phyloP scores from a whole-genome alignment of 2,888 invertebrate genomes.

The Dryococelus australis region DNA sequence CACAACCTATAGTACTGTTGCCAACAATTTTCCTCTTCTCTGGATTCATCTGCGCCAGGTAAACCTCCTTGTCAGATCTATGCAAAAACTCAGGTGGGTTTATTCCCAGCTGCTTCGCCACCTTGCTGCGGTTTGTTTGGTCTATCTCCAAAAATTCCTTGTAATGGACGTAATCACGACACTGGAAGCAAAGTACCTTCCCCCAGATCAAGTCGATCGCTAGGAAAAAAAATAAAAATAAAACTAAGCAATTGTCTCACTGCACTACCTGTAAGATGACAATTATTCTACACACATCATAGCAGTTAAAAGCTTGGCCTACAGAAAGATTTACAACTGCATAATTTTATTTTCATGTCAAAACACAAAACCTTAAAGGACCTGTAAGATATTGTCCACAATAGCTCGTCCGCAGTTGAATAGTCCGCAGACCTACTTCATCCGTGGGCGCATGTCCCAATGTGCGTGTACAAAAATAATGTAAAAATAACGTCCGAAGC shows the following conservation, averaged over 20 bases:
- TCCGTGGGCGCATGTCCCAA: too few species aligned
- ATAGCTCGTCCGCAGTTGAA: too few species aligned
- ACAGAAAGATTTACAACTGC: not conserved
- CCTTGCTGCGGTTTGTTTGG: slow-evolving; percentile 56
- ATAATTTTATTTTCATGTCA: too few species aligned
- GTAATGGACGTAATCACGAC: slow-evolving; percentile 93
- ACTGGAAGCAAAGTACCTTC: slow-evolving; percentile 87
- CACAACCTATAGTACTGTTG: slow-evolving; percentile 75
- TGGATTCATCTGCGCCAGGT: slow-evolving; percentile 76
- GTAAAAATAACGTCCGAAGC: too few species aligned
- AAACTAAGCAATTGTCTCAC: not conserved
- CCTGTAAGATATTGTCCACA: too few species aligned
- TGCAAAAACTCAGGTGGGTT: slow-evolving; percentile 55
- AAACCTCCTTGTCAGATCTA: slow-evolving; percentile 50
- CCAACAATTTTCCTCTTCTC: slow-evolving; percentile 81
- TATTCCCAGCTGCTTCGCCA: slow-evolving; percentile 35
- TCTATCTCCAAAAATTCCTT: slow-evolving; percentile 65
- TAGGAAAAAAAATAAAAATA: slow-evolving; percentile 46
- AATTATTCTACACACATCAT: not conserved
- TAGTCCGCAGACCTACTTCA: too few species aligned
- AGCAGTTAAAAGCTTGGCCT: not conserved
- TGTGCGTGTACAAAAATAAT: too few species aligned
- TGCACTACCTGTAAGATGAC: not conserved
- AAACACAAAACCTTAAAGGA: too few species aligned
- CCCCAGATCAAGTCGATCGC: slow-evolving; percentile 90